Evolutionary conservation across 1,140 invertebrate genomes (phyloP).

Genomic region (Patella vulgata): DNA sequence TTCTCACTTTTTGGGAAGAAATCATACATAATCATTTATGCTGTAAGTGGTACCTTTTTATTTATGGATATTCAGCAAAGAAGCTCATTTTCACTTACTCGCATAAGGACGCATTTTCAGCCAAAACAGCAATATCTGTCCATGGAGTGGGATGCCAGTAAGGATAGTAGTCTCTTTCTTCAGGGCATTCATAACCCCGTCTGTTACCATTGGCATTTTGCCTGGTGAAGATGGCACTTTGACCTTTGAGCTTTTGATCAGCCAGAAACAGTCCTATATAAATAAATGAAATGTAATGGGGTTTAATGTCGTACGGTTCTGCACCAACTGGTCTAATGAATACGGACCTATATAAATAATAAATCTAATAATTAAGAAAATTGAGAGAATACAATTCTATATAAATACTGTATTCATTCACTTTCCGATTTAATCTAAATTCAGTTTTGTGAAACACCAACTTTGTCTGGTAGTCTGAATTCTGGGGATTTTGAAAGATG

Average conservation of each 20-base stretch:
- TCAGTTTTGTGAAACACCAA: no score
- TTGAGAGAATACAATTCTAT: no score
- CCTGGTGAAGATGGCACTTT: slow-evolving; percentile 61
- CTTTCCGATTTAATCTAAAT: no score
- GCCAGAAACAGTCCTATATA: slow-evolving; percentile 61
- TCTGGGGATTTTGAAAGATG: no score
- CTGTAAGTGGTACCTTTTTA: no score
- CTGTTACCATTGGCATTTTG: slow-evolving; percentile 62
- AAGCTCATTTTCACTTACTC: no score
- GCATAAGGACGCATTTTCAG: slow-evolving; percentile 61
- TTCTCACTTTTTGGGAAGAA: no score
- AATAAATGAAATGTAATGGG: slow-evolving; percentile 6
- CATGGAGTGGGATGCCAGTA: slow-evolving; percentile 66
- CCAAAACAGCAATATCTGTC: slow-evolving; percentile 63
- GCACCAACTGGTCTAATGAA: no score
- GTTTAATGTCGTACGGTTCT: background rate
- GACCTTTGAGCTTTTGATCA: slow-evolving; percentile 60
- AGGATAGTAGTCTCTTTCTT: slow-evolving; percentile 65
- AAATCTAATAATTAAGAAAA: background rate
- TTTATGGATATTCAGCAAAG: no score
- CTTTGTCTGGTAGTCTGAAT: no score
- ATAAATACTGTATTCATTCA: no score
- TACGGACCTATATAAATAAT: background rate
- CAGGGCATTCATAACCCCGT: slow-evolving; percentile 66
- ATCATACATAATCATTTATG: no score